phyloP scores from a whole-genome alignment of 1,140 invertebrate genomes.

The Agrypnia vestita region DNA sequence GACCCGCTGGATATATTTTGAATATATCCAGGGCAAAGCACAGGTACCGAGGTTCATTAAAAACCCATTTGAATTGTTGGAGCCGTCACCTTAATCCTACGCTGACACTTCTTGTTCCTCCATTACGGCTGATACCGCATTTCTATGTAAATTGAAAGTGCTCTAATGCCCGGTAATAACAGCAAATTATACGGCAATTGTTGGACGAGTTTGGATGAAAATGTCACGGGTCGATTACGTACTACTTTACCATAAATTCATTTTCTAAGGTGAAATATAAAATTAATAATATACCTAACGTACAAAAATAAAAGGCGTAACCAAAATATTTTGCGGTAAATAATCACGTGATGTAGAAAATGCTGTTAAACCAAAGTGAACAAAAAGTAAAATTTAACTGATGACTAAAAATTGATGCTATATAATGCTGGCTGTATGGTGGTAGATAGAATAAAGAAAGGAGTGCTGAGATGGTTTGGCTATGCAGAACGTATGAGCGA shows the following conservation, averaged over 20 bases:
- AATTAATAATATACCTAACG: not conserved
- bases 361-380: too few relatives aligned
- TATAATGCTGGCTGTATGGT: too few relatives aligned
- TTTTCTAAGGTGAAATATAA: not conserved
- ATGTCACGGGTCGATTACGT: not conserved
- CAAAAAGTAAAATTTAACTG: too few relatives aligned
- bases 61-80: slow-evolving; percentile 34
- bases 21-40: not conserved
- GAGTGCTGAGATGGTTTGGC: too few relatives aligned
- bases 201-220: not conserved
- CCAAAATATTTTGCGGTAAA: too few relatives aligned
- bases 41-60: not conserved
- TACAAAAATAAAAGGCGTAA: too few relatives aligned
- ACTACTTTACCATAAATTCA: not conserved
- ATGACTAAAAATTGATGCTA: too few relatives aligned
- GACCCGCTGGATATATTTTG: not conserved
- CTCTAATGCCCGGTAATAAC: slow-evolving; percentile 16
- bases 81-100: slow-evolving; percentile 1
- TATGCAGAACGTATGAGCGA: too few relatives aligned
- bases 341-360: too few relatives aligned
- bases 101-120: slow-evolving; percentile 2
- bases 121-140: not conserved
- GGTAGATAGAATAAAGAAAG: too few relatives aligned
- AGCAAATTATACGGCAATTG: slow-evolving; percentile 12
- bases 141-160: slow-evolving; percentile 12